A percentile compares a stretch with the other conserved stretches of the same genome.
Evolutionary conservation across 2,888 invertebrate genomes (phyloP).

Genomic region (Atrina japonica): DNA sequence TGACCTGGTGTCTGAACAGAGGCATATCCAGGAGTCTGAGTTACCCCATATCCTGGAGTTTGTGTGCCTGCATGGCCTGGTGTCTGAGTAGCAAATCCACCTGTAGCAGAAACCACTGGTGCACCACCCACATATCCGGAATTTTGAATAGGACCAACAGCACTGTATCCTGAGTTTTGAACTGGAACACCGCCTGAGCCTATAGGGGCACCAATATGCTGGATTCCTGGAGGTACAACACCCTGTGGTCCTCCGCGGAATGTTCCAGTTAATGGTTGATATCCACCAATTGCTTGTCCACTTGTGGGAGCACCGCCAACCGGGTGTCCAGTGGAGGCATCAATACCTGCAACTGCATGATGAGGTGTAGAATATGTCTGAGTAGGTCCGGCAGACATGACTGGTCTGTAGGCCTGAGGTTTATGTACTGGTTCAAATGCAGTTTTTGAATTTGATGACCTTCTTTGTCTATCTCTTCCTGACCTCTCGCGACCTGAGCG

Average conservation of each 20-base stretch:
- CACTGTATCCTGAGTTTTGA: background rate
- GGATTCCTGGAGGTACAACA: constrained; percentile 15
- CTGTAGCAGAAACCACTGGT: constrained; percentile 32
- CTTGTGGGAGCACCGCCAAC: background rate
- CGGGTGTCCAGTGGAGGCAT: background rate
- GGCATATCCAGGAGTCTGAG: constrained; percentile 47
- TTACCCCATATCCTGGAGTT: constrained; percentile 50
- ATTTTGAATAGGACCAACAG: constrained; percentile 3
- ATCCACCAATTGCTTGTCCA: constrained; percentile 32
- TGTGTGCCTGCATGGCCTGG: constrained; percentile 29
- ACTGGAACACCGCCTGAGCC: constrained; percentile 44
- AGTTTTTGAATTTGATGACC: constrained; percentile 43
- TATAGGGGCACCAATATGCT: constrained; percentile 36
- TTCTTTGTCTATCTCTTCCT: constrained; percentile 40
- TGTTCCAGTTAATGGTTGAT: constrained; percentile 27
- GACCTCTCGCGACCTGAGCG: constrained; percentile 34
- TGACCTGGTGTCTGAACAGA: constrained; percentile 53
- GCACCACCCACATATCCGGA: background rate
- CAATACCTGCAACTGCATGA: constrained; percentile 18
- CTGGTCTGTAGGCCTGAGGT: constrained; percentile 58
- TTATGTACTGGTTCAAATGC: constrained; percentile 69
- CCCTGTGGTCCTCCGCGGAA: constrained; percentile 35
- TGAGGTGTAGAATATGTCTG: constrained; percentile 46
- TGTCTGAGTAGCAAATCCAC: constrained; percentile 26
- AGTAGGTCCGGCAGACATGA: constrained; percentile 47